Percentiles rank a stretch among this genome's conserved stretches.
These are phyloP conservation scores for Taxidea taxus DNA, from an alignment of 2,113 vertebrate genomes.

Conservation along the genomic window DNA sequence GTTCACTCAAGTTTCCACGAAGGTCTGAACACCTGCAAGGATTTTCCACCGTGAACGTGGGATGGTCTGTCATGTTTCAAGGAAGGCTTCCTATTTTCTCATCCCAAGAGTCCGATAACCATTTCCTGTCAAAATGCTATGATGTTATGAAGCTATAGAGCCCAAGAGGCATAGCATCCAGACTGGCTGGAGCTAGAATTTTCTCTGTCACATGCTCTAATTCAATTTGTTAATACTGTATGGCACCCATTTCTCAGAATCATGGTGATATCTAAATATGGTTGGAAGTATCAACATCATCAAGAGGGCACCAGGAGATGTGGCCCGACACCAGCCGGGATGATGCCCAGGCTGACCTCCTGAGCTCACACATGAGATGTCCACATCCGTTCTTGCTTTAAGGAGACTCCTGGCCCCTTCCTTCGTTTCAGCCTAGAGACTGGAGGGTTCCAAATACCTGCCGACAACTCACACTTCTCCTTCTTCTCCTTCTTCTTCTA, in stretches of 20 bases:
- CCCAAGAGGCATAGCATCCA: fast-evolving
- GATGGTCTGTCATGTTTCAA: not conserved
- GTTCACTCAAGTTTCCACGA: not conserved
- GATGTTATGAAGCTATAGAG: fast-evolving
- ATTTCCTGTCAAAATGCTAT: not conserved
- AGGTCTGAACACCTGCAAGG: not conserved
- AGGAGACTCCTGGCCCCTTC: not conserved
- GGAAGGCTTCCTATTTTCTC: not conserved
- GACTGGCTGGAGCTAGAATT: not conserved
- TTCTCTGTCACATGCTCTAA: fast-evolving
- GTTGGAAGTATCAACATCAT: no score
- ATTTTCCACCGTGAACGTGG: not conserved
- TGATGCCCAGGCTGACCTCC: not conserved
- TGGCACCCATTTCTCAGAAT: not conserved
- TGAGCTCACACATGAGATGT: fast-evolving
- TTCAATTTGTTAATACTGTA: not conserved
- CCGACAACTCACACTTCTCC: not conserved
- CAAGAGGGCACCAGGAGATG: no score
- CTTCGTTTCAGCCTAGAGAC: not conserved
- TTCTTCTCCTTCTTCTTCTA: no score
- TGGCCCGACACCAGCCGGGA: fast-evolving
- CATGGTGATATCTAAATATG: fast-evolving
- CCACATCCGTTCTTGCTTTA: fast-evolving
- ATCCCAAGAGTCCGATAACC: fast-evolving
- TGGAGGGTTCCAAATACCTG: fast-evolving